phyloP scores from a whole-genome alignment of 2,113 vertebrate species.

The Trematomus loennbergii region DNA sequence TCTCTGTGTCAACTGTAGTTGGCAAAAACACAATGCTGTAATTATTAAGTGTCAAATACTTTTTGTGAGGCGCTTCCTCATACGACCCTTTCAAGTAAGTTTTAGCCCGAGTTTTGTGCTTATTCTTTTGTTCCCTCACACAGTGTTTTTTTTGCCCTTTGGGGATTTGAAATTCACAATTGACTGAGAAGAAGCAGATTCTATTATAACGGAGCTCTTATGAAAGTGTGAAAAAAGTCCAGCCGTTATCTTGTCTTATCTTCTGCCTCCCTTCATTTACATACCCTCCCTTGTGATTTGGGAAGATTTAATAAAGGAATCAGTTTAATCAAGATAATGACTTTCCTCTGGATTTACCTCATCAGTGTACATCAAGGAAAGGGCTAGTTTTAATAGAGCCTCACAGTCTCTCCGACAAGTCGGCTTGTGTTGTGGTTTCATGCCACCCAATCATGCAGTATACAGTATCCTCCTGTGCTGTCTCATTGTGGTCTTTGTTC shows the following conservation, averaged over 20 bases:
- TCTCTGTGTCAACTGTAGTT: not conserved
- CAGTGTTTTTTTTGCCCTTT: not conserved
- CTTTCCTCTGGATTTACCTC: slow-evolving; percentile 6
- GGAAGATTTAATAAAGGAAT: slow-evolving; percentile 20
- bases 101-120: not conserved
- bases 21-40: not conserved
- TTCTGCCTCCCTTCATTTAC: slow-evolving; percentile 5
- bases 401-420: not conserved
- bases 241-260: not conserved
- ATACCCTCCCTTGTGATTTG: not conserved
- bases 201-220: not conserved
- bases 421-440: not conserved
- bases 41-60: not conserved
- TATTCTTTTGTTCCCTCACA: not conserved
- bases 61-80: not conserved
- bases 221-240: not conserved
- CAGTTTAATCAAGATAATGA: slow-evolving; percentile 7
- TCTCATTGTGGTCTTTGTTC: not conserved
- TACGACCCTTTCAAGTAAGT: not conserved
- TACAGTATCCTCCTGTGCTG: not conserved
- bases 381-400: slow-evolving; percentile 1
- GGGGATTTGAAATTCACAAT: slow-evolving; percentile 2
- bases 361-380: not conserved
- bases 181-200: slow-evolving; percentile 9
- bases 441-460: not conserved